Conservation (phyloP, 2,113 vertebrate species). For the Petroica traversi region DNA sequence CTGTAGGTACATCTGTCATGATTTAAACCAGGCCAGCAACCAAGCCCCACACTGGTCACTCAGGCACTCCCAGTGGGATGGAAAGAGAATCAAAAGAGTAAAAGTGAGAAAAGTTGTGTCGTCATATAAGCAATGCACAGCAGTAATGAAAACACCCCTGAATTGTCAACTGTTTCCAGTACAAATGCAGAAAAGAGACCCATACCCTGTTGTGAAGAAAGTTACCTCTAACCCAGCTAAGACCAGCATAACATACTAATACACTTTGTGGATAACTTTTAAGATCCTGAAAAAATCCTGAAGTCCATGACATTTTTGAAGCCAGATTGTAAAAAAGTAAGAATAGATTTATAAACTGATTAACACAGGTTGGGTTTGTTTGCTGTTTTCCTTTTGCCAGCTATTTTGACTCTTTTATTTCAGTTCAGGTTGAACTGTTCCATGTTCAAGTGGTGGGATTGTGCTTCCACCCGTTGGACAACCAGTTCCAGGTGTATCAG, state of each 20-base stretch:
- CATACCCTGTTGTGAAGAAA: background rate
- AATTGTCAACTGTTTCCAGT: background rate
- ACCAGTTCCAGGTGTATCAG: background rate
- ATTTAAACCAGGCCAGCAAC: background rate
- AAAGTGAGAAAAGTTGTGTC: background rate
- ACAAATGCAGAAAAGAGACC: background rate
- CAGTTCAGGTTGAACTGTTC: background rate
- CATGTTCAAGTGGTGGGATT: background rate
- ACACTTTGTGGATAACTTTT: background rate
- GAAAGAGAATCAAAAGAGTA: background rate
- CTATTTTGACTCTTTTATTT: background rate
- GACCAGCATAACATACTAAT: background rate
- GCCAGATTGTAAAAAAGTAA: background rate
- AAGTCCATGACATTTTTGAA: background rate
- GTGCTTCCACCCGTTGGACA: background rate
- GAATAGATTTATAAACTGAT: background rate
- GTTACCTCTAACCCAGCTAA: background rate
- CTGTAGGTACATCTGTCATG: background rate
- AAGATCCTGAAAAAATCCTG: background rate
- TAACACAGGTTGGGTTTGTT: background rate
- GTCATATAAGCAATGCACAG: no score
- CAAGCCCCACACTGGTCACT: background rate
- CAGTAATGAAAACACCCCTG: rapidly evolving
- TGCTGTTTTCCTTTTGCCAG: background rate
- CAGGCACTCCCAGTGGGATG: background rate